Percentiles rank a stretch among this genome's conserved stretches.
These are phyloP conservation scores for Lordiphosa stackelbergi DNA, from an alignment of 1,140 invertebrate species.

Conservation along the genomic window DNA sequence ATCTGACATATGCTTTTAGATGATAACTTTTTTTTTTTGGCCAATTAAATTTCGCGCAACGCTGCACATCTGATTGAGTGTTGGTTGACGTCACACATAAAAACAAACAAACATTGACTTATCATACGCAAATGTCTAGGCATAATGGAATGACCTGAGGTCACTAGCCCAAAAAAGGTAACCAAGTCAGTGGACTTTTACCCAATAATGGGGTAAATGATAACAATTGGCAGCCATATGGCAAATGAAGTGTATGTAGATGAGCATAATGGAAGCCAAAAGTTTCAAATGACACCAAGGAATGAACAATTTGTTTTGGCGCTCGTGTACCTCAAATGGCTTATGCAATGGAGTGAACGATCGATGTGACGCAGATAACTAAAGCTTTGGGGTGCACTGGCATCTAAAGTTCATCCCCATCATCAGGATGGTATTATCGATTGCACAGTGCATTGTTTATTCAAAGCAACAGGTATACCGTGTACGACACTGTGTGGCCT, in stretches of 20 bases:
- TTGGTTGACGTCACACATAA: slow-evolving; percentile 15
- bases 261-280: slow-evolving; percentile 25
- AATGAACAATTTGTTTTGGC: slow-evolving; percentile 19
- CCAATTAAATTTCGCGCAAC: slow-evolving; percentile 61
- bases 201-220: slow-evolving; percentile 8
- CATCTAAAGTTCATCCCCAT: too few relatives aligned
- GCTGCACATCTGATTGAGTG: slow-evolving; percentile 50
- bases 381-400: neutral
- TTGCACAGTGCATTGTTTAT: slow-evolving; percentile 38
- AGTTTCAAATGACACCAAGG: slow-evolving; percentile 49
- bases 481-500: slow-evolving; percentile 16
- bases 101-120: neutral
- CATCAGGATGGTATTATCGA: slow-evolving; percentile 28
- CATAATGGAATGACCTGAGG: slow-evolving; percentile 38
- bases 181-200: slow-evolving; percentile 21
- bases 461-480: neutral
- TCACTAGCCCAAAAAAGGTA: slow-evolving; percentile 30
- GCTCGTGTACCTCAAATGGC: slow-evolving; percentile 1
- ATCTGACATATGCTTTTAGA: slow-evolving; percentile 18
- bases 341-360: neutral
- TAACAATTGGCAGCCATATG: slow-evolving; percentile 23
- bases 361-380: neutral
- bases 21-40: too few relatives aligned
- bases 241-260: neutral
- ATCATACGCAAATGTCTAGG: slow-evolving; percentile 30